Base-by-base conservation (phyloP, 2,797 vertebrate genomes). In the Hippoglossus hippoglossus region DNA sequence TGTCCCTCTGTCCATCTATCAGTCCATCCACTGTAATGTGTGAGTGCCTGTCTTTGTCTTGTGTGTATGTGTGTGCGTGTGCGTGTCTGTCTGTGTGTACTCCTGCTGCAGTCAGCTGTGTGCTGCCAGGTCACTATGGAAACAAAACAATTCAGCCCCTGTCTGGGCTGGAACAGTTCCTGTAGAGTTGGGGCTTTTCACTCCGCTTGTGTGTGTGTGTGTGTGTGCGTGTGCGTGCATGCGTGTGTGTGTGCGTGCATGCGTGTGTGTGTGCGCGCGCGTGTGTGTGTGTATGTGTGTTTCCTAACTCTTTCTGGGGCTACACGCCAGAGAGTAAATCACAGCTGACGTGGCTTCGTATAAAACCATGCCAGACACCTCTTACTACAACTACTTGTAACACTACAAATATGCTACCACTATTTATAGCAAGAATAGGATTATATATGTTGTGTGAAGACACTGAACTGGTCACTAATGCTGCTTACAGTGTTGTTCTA, bases 91-190 rank as follows among this genome's bases (percentile, higher is more conserved):
- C 60, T 88, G 86, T 83, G 85, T 84, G 71, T 86, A 87, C 82
- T 91, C 83, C 79, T 87, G 85, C 84, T 78, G 80, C 86, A 91
- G 88, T 94, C 89, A 92, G 89, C 92, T 91, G 91, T 91, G 91
- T 91, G 88, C 81, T 91, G 87, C 89, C 82, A 84, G 83, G 91
- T 91, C 89, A 85, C 94, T 92, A 94, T 94, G 92, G 94, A 92
- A 95, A 94, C 94, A 93, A 94, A 95, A 94, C 92, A 94, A 90
- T 93, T 85, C 80, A 89, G 83, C 80, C 88, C 84, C 80, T 92
- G 90, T 89, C 89, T 92, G 83, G 81, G 88, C 88, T 90, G 86
- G 91, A 93, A 82, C 84, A 85, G 86, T 81, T 89, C 91, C 90
- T 93, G 83, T 93, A 86, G 89, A 87, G 91, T 90, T 90, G 79